Percentiles rank a stretch among this genome's conserved stretches.
These are phyloP conservation scores for Isotomurus palustris DNA, from an alignment of 2,888 invertebrate species.

Conservation along the genomic window DNA sequence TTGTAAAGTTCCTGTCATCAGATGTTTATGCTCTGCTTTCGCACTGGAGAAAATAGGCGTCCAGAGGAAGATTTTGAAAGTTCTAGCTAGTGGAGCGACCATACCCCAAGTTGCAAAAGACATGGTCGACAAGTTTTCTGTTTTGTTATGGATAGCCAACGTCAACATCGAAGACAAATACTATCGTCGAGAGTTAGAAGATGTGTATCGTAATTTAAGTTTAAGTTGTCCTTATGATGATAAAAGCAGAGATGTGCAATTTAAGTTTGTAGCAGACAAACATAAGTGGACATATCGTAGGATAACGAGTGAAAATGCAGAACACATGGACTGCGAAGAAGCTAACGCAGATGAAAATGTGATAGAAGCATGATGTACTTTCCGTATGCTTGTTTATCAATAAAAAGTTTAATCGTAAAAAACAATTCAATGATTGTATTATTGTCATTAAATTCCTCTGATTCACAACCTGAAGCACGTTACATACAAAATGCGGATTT, in stretches of 20 bases:
- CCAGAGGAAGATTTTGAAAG: constrained; percentile 33
- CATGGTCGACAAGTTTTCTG: constrained; percentile 37
- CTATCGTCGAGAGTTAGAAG: constrained; percentile 26
- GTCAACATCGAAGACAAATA: constrained; percentile 6
- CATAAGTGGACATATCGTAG: constrained; percentile 15
- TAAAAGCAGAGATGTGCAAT: constrained; percentile 10
- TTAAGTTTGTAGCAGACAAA: constrained; percentile 25
- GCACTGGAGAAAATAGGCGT: constrained; percentile 32
- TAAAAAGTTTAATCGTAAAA: too few relatives aligned
- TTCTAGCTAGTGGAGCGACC: constrained; percentile 34
- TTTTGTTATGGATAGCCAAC: constrained; percentile 41
- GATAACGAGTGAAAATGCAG: neutral
- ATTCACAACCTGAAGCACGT: too few relatives aligned
- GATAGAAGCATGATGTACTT: too few relatives aligned
- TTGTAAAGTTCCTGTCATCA: constrained; percentile 38
- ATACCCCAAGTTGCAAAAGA: constrained; percentile 40
- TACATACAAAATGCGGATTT: too few relatives aligned
- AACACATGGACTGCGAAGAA: neutral
- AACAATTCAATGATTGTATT: too few relatives aligned
- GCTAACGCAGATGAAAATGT: neutral
- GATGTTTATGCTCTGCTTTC: constrained; percentile 41
- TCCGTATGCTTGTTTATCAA: too few relatives aligned
- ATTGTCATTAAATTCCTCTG: too few relatives aligned
- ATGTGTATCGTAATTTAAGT: constrained; percentile 25
- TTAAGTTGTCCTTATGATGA: constrained; percentile 15